Base-by-base conservation (phyloP, 2,888 invertebrate species). In the Panopea generosa region DNA sequence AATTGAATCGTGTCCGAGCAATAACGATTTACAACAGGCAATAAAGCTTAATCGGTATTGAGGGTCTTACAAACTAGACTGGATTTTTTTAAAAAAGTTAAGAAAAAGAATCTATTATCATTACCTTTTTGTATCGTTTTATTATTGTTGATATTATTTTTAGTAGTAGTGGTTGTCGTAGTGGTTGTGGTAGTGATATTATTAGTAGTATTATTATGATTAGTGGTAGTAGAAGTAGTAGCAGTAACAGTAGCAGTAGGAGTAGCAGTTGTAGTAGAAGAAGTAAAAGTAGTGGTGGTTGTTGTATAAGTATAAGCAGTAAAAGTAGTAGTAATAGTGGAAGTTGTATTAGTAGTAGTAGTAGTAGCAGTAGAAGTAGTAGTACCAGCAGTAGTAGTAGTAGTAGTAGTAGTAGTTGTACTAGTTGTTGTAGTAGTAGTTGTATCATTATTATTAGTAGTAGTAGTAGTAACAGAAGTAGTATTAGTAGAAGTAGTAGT, bases 111-210 rank as follows among this genome's bases (percentile, higher is more conserved):
- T 7, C 33, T n/a, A n/a, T 11, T 11, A 11, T 33, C 11, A 4
- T 33, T 33, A 4, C 4, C 33, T 33, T 33, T 33, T 33, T 33
- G 6, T 33, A 33, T 33, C 4, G 33, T 11, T 33, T 33, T 47
- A 16, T 3, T 47, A 47, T 4, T 47, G 20, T 6, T 47, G 20
- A 16, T 47, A 16, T 4, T 47, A 16, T 4, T 47, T 18, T 16
- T 47, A 16, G 47, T 47, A 16, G 47, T 47, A 16, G 47, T 47
- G 16, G 47, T 47, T 9, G 47, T 47, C 4, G 47, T 20, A 16
- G 47, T 47, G 20, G 22, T 53, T 4, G 53, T 53, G 20, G 22
- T 24, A 53, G 47, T 47, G 3, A 20, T 47, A 47, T 16, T 47
- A 16, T 6, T 47, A 47, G 47, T 47, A 47, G 47, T 47, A 47